Evolutionary conservation across 2,888 invertebrate species (phyloP).

Genomic region (Helleia helle): DNA sequence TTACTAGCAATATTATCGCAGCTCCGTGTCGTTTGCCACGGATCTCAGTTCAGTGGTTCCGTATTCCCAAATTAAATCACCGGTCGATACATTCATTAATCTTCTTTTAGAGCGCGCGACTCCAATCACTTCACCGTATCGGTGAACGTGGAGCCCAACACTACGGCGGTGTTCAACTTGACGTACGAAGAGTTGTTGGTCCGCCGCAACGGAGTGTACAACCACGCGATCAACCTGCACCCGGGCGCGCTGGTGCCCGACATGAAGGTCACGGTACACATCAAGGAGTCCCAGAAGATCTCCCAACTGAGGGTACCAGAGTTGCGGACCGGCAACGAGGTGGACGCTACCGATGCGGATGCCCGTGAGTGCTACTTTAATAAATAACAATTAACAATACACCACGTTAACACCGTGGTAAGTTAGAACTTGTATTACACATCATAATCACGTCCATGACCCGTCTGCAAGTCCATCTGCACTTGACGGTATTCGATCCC

Average conservation of each 20-base stretch:
- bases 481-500: no score
- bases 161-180: conserved; percentile 78
- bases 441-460: no score
- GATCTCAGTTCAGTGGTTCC: no score
- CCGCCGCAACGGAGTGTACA: conserved; percentile 77
- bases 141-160: conserved; percentile 77
- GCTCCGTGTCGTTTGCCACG: no score
- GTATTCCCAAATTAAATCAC: no score
- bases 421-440: no score
- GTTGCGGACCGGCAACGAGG: conserved; percentile 77
- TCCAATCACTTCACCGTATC: conserved; percentile 81
- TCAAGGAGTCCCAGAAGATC: conserved; percentile 77
- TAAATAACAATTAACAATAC: no score
- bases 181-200: conserved; percentile 82
- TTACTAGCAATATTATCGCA: no score
- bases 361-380: conserved; percentile 40
- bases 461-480: no score
- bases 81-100: no score
- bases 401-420: no score
- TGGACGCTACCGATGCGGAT: conserved; percentile 66
- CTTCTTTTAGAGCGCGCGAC: conserved; percentile 72
- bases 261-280: conserved; percentile 76
- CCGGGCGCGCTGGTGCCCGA: conserved; percentile 79
- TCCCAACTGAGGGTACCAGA: conserved; percentile 76
- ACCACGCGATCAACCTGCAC: conserved; percentile 79